A percentile compares a stretch with the other conserved stretches of the same genome.
phyloP scores from a whole-genome alignment of 2,888 invertebrate species.

The Polyommatus icarus region DNA sequence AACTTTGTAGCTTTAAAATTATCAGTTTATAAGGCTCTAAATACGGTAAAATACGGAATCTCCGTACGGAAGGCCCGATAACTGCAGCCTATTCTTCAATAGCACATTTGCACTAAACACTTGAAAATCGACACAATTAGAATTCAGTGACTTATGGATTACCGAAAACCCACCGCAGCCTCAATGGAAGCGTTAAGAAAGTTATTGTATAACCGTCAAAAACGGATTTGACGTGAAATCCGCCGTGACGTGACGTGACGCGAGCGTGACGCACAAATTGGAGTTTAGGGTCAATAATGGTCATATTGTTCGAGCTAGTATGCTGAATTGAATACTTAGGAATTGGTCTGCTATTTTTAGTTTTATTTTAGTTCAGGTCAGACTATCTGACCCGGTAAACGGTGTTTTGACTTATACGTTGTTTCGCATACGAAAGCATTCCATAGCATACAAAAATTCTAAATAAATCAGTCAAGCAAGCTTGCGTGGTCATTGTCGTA shows the following conservation, averaged over 20 bases:
- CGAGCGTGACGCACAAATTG: conserved; percentile 13
- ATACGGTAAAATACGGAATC: no score
- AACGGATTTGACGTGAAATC: conserved; percentile 5
- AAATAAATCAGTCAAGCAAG: no score
- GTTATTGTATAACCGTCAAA: conserved; percentile 14
- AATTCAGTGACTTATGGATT: not conserved
- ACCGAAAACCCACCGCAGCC: not conserved
- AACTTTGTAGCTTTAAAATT: no score
- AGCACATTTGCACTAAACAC: no score
- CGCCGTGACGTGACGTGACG: not conserved
- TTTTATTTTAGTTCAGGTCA: not conserved
- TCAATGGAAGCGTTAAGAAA: conserved; percentile 19
- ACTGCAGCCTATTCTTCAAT: no score
- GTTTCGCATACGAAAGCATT: no score
- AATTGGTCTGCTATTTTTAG: not conserved
- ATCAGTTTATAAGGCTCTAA: no score
- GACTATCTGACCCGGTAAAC: no score
- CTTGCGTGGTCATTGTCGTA: no score
- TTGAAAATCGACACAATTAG: not conserved
- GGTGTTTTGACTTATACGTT: no score
- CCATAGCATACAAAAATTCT: no score
- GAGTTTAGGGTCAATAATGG: conserved; percentile 2
- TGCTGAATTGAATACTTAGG: not conserved
- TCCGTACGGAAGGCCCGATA: no score
- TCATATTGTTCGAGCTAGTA: not conserved